phyloP scores from a whole-genome alignment of 2,888 invertebrate genomes.

The Mesorhabditis spiculigera region DNA sequence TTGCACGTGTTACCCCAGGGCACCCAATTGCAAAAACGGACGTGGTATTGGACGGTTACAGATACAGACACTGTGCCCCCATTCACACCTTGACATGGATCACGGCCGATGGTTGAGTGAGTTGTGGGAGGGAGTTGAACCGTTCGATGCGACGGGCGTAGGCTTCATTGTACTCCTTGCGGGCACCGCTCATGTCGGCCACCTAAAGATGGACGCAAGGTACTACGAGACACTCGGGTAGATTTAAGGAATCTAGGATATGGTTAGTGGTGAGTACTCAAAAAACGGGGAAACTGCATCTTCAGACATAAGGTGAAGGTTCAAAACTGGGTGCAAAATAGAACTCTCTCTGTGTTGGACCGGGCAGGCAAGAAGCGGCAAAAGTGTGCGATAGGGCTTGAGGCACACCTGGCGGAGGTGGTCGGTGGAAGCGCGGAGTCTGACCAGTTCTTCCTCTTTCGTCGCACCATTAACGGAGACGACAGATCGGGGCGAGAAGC shows the following conservation, averaged over 20 bases:
- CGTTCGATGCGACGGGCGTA: conserved; percentile 18
- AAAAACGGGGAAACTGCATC: too few relatives aligned
- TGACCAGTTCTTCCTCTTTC: conserved; percentile 22
- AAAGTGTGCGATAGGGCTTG: not conserved
- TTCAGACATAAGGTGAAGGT: too few relatives aligned
- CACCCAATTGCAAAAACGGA: too few relatives aligned
- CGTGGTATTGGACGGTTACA: too few relatives aligned
- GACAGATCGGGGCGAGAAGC: conserved; percentile 56
- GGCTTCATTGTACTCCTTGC: conserved; percentile 17
- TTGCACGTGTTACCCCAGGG: not conserved
- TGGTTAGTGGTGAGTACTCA: too few relatives aligned
- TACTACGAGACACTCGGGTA: not conserved
- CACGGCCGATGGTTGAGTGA: not conserved
- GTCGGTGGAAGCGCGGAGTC: not conserved
- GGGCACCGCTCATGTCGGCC: not conserved
- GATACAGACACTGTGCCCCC: too few relatives aligned
- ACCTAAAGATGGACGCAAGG: not conserved
- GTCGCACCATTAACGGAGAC: conserved; percentile 54
- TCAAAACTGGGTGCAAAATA: too few relatives aligned
- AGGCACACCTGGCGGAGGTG: conserved; percentile 6
- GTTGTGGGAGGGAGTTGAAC: conserved; percentile 8
- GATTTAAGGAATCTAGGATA: too few relatives aligned
- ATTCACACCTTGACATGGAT: conserved; percentile 2
- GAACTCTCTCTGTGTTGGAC: too few relatives aligned
- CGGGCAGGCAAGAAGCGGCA: too few relatives aligned